Evolutionary conservation across 2,888 invertebrate genomes (phyloP).

Genomic region (Mythimna vitellina): DNA sequence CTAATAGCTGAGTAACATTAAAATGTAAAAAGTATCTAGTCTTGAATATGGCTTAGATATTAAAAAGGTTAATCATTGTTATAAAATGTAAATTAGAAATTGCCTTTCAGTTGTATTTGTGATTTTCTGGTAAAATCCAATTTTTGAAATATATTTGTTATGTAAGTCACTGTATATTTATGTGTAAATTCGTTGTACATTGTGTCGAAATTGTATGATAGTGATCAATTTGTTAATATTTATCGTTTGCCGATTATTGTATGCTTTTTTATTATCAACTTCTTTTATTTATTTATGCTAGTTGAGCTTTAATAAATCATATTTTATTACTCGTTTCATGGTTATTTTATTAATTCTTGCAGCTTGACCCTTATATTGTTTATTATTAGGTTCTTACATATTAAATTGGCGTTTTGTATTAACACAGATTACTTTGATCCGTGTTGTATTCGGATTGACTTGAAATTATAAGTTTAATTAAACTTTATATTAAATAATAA

Average conservation of each 20-base stretch:
- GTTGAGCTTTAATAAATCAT: constrained; percentile 85
- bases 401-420: neutral
- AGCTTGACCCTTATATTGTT: neutral
- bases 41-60: constrained; percentile 42
- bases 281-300: constrained; percentile 82
- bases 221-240: constrained; percentile 61
- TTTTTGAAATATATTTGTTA: constrained; percentile 26
- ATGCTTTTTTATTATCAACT: constrained; percentile 67
- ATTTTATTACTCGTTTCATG: constrained; percentile 82
- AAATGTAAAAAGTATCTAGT: constrained; percentile 42
- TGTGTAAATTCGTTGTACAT: constrained; percentile 61
- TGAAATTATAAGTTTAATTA: too few species aligned
- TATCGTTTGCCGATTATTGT: constrained; percentile 61
- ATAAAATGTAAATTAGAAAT: constrained; percentile 4
- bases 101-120: constrained; percentile 22
- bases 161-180: constrained; percentile 56
- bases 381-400: neutral
- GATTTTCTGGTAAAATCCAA: constrained; percentile 15
- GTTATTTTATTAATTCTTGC: constrained; percentile 67
- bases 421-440: too few species aligned
- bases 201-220: constrained; percentile 62
- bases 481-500: too few species aligned
- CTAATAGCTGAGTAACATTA: constrained; percentile 12
- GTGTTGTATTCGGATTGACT: too few species aligned
- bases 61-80: constrained; percentile 11